Conservation (phyloP, 2,888 invertebrate genomes). For the Drosophila hamatofila region DNA sequence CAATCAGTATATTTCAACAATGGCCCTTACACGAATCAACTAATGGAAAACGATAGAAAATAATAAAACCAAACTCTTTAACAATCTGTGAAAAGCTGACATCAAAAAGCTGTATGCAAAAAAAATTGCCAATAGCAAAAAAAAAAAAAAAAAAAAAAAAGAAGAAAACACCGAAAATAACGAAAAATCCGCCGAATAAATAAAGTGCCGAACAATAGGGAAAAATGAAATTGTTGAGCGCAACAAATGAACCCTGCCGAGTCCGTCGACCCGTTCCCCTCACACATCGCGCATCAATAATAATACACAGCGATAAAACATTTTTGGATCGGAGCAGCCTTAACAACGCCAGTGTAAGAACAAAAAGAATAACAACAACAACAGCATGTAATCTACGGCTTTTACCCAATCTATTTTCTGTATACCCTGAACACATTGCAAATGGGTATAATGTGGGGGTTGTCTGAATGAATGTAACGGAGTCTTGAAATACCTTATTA, state of each 20-base stretch:
- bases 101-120: conserved; percentile 15
- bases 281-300: conserved; percentile 62
- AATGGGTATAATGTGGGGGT: not conserved
- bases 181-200: conserved; percentile 20
- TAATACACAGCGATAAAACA: conserved; percentile 67
- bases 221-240: conserved; percentile 34
- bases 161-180: not conserved
- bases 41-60: conserved; percentile 33
- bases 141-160: not conserved
- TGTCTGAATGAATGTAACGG: not conserved
- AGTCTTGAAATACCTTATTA: too few relatives aligned
- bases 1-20: conserved; percentile 39
- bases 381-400: conserved; percentile 34
- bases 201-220: conserved; percentile 29
- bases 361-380: conserved; percentile 54
- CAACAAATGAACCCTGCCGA: conserved; percentile 37
- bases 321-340: conserved; percentile 31
- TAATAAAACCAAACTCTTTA: conserved; percentile 52
- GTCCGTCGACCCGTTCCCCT: not conserved
- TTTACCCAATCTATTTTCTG: conserved; percentile 21
- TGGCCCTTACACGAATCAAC: conserved; percentile 40
- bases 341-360: conserved; percentile 50
- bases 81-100: conserved; percentile 44
- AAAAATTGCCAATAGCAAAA: conserved; percentile 2
- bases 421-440: not conserved